These are phyloP conservation scores for Charina bottae DNA, from an alignment of 2,113 vertebrate genomes.

Conservation along the genomic window DNA sequence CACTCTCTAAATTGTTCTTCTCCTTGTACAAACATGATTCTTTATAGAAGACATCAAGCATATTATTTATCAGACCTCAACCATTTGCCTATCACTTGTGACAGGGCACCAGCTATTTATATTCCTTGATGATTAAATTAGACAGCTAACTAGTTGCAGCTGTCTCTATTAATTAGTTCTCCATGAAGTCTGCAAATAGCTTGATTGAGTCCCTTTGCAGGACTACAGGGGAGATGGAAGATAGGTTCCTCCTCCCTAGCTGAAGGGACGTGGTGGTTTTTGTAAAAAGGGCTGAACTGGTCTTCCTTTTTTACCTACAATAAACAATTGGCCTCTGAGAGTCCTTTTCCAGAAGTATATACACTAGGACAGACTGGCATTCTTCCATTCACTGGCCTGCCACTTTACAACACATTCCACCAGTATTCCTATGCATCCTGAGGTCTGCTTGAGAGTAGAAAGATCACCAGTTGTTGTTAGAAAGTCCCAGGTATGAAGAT, in stretches of 20 bases:
- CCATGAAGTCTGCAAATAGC: constrained; percentile 1
- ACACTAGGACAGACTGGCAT: not conserved
- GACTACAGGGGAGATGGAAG: not conserved
- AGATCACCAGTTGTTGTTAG: not conserved
- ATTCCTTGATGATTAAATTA: constrained; percentile 26
- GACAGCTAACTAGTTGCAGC: constrained; percentile 28
- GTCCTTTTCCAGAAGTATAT: not conserved
- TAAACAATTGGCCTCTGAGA: not conserved
- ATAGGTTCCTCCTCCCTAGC: not conserved
- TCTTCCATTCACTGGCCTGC: not conserved
- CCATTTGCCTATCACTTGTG: constrained; percentile 5
- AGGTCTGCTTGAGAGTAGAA: not conserved
- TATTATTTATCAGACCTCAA: constrained; percentile 11
- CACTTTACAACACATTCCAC: not conserved
- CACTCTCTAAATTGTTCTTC: not conserved
- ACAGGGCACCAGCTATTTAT: constrained; percentile 16
- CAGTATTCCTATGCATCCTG: too few species aligned
- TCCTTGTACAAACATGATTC: not conserved
- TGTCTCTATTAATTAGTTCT: constrained; percentile 29
- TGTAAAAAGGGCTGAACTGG: not conserved
- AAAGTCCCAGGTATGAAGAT: not conserved
- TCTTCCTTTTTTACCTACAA: not conserved
- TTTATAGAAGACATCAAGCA: not conserved
- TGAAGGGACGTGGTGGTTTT: not conserved
- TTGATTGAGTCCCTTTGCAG: constrained; percentile 2